A percentile compares a stretch with the other conserved stretches of the same genome.
Conservation (phyloP, 2,113 vertebrate species). For the Engraulis encrasicolus region DNA sequence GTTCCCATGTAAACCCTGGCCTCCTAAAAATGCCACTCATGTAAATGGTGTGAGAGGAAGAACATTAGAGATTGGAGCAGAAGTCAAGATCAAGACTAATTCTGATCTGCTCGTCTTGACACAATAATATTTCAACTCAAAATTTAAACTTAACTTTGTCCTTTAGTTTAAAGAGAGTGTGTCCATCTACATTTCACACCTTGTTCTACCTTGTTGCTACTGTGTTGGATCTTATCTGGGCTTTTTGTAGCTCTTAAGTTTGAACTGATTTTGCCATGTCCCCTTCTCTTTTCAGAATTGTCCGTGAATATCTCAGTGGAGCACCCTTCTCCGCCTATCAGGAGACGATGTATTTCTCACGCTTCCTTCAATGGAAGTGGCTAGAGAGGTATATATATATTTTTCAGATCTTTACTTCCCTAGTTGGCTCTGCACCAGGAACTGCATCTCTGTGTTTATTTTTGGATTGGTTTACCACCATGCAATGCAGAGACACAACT, state of each 20-base stretch:
- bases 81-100: neutral
- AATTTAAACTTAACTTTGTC: too few species aligned
- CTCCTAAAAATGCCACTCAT: neutral
- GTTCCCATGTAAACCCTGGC: neutral
- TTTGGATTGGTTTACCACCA: too few species aligned
- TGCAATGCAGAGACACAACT: too few species aligned
- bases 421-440: constrained; percentile 50
- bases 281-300: constrained; percentile 70
- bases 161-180: too few species aligned
- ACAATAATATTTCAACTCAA: too few species aligned
- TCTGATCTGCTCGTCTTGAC: neutral
- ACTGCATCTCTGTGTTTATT: neutral
- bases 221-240: neutral
- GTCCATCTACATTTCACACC: too few species aligned
- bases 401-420: constrained; percentile 35
- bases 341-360: constrained; percentile 87
- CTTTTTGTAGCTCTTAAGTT: neutral
- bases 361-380: constrained; percentile 95
- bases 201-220: too few species aligned
- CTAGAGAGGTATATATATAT: constrained; percentile 84
- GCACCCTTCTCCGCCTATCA: constrained; percentile 88
- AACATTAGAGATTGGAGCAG: neutral
- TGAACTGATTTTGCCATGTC: neutral
- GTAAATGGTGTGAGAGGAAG: neutral
- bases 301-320: constrained; percentile 87